These are phyloP conservation scores for Pseudomugil tenellus DNA, from an alignment of 2,797 vertebrate species.

Conservation along the genomic window DNA sequence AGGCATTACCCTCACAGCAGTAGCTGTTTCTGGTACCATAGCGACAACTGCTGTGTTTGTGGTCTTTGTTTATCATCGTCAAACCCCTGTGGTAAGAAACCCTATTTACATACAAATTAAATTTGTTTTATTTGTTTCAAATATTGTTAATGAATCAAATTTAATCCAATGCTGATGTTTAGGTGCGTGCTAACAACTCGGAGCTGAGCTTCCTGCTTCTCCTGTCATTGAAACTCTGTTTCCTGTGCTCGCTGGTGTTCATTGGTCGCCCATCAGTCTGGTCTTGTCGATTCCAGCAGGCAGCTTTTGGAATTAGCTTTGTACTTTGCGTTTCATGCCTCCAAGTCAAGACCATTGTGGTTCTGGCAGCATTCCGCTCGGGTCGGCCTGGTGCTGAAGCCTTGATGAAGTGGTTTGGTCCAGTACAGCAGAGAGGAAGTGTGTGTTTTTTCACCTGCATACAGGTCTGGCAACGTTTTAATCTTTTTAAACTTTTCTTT, in stretches of 20 bases:
- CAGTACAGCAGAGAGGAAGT: conserved; percentile 74
- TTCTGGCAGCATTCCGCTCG: conserved; percentile 75
- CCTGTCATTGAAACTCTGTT: conserved; percentile 77
- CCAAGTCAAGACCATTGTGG: conserved; percentile 76
- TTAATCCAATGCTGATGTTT: conserved; percentile 9
- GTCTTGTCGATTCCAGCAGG: conserved; percentile 71
- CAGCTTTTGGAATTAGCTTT: conserved; percentile 75
- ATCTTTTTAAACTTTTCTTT: no score
- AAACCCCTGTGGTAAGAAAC: conserved; percentile 78
- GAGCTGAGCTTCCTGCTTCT: conserved; percentile 81
- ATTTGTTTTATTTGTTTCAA: neutral
- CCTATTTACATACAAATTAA: neutral
- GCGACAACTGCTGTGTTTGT: conserved; percentile 73
- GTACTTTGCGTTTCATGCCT: conserved; percentile 73
- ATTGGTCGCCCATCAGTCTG: conserved; percentile 69
- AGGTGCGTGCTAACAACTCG: conserved; percentile 81
- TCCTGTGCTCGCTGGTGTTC: conserved; percentile 78
- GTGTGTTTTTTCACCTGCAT: conserved; percentile 69
- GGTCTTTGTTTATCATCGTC: conserved; percentile 74
- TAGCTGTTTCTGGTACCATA: conserved; percentile 67
- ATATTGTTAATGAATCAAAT: neutral
- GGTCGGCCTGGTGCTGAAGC: conserved; percentile 62
- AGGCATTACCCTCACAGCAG: conserved; percentile 75
- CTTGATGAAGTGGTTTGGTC: conserved; percentile 78
- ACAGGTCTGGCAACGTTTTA: conserved; percentile 58